A percentile compares a stretch with the other conserved stretches of the same genome.
phyloP scores from a whole-genome alignment of 2,113 vertebrate species.

The Tachysurus vachellii region DNA sequence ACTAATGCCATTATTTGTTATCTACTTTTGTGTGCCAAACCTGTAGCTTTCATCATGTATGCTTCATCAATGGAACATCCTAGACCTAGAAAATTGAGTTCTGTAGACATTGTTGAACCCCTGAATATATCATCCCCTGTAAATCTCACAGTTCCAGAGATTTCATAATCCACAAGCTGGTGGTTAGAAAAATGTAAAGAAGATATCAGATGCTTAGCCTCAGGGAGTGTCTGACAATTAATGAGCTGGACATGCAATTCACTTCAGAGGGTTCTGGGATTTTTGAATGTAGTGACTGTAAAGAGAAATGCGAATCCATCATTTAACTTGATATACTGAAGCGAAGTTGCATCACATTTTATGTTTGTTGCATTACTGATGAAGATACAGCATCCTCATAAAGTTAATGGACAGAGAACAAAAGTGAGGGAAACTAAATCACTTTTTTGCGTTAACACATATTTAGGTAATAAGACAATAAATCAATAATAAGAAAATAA shows the following conservation, averaged over 20 bases:
- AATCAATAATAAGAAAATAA: too few relatives aligned
- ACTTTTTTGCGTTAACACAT: too few relatives aligned
- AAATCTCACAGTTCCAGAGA: background rate
- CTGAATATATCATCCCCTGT: background rate
- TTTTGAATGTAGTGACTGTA: conserved; percentile 96
- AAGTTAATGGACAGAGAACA: background rate
- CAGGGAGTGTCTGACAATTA: conserved; percentile 52
- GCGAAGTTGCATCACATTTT: conserved; percentile 82
- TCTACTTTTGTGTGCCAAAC: background rate
- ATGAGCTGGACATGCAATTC: conserved; percentile 86
- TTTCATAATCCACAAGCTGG: background rate
- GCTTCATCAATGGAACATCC: background rate
- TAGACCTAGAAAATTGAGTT: background rate
- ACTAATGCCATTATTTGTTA: conserved; percentile 76
- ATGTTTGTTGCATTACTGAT: background rate
- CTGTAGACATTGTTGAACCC: background rate
- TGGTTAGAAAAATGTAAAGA: background rate
- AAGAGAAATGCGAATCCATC: conserved; percentile 93
- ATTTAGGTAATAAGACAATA: too few relatives aligned
- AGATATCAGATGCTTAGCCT: background rate
- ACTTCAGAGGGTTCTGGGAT: conserved; percentile 90
- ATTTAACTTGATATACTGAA: conserved; percentile 96
- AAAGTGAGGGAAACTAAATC: too few relatives aligned
- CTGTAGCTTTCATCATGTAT: background rate
- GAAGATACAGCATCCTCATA: background rate